Evolutionary conservation across 2,888 invertebrate genomes (phyloP).

Genomic region (Clepsis dumicolana): DNA sequence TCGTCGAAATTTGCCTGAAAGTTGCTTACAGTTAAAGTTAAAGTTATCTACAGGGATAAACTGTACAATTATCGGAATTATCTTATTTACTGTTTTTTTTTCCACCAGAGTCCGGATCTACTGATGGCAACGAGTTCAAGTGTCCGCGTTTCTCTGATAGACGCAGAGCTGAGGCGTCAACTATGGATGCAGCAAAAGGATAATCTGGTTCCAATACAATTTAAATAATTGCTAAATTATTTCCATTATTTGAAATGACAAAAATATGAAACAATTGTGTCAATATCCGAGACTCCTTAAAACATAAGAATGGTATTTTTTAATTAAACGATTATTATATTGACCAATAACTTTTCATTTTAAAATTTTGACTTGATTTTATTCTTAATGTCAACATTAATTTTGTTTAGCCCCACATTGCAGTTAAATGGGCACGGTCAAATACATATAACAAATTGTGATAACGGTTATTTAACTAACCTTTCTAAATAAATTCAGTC

Average conservation of each 20-base stretch:
- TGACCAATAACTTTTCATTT: conserved; percentile 4
- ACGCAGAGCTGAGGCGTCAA: conserved; percentile 55
- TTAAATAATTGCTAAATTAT: neutral
- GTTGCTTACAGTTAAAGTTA: too few relatives aligned
- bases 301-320: too few relatives aligned
- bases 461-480: too few relatives aligned
- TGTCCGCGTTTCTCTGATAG: conserved; percentile 63
- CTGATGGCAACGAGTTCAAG: conserved; percentile 58
- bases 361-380: neutral
- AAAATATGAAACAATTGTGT: neutral
- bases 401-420: too few relatives aligned
- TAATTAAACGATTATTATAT: neutral
- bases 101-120: conserved; percentile 55
- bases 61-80: neutral
- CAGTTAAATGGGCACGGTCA: too few relatives aligned
- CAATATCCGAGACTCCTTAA: neutral
- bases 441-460: too few relatives aligned
- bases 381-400: neutral
- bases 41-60: too few relatives aligned
- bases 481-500: too few relatives aligned
- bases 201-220: neutral
- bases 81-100: neutral
- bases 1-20: too few relatives aligned
- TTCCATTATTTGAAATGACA: neutral
- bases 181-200: conserved; percentile 34